Percentiles rank a stretch among this genome's conserved stretches.
Conservation (phyloP, 2,797 vertebrate genomes). For the Streptopelia turtur region DNA sequence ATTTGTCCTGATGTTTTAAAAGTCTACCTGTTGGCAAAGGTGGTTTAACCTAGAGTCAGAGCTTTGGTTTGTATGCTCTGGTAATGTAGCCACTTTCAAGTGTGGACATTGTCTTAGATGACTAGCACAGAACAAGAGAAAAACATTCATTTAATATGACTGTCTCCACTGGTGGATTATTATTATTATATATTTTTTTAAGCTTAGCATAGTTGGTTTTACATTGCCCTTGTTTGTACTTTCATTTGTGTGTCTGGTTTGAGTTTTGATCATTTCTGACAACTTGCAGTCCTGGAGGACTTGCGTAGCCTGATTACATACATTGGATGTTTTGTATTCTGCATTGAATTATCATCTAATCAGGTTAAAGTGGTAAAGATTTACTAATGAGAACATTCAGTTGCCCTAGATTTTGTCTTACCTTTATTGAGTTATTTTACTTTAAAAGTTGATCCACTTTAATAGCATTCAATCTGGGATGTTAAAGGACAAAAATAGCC, state of each 20-base stretch:
- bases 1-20: not conserved
- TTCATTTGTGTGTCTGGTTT: not conserved
- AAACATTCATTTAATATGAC: not conserved
- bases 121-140: not conserved
- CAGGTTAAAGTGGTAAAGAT: slow-evolving; percentile 36
- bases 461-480: not conserved
- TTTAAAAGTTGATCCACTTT: slow-evolving; percentile 35
- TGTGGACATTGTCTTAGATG: not conserved
- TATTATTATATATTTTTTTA: not conserved
- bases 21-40: not conserved
- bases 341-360: slow-evolving; percentile 16
- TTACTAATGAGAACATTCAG: slow-evolving; percentile 30
- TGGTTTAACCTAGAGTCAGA: not conserved
- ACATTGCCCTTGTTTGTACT: not conserved
- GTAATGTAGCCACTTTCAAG: not conserved
- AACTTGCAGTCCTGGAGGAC: not conserved
- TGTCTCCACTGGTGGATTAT: not conserved
- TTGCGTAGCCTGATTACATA: not conserved
- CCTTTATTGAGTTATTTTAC: slow-evolving; percentile 22
- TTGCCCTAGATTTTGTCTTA: slow-evolving; percentile 49
- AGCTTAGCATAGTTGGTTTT: not conserved
- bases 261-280: not conserved
- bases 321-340: slow-evolving; percentile 14
- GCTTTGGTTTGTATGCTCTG: not conserved
- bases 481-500: not conserved